Conservation (phyloP, 2,888 invertebrate species). For the Rotaria sp. region DNA sequence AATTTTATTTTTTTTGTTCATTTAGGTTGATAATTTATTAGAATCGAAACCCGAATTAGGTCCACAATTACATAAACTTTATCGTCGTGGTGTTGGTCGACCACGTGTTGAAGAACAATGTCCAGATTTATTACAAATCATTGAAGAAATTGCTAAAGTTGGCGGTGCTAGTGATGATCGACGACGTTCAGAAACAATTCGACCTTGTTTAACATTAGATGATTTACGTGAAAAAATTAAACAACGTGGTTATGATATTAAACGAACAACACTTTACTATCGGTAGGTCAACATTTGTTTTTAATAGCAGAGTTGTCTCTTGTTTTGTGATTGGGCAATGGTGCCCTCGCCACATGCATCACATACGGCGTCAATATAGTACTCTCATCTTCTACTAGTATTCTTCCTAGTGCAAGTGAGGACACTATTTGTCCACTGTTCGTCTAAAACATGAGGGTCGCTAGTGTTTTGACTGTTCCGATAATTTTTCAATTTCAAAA, state of each 20-base stretch:
- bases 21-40: conserved; percentile 2
- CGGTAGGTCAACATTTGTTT: neutral
- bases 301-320: neutral
- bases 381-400: too few species aligned
- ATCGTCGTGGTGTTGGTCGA: conserved; percentile 12
- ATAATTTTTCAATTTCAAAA: too few species aligned
- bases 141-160: conserved; percentile 27
- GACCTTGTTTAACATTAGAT: conserved; percentile 24
- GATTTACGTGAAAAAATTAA: conserved; percentile 22
- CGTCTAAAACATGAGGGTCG: too few species aligned
- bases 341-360: too few species aligned
- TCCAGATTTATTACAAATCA: conserved; percentile 21
- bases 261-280: conserved; percentile 29
- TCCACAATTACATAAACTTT: neutral
- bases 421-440: too few species aligned
- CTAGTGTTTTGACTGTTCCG: too few species aligned
- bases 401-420: too few species aligned
- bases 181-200: conserved; percentile 18
- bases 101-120: conserved; percentile 26
- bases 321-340: too few species aligned
- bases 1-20: neutral
- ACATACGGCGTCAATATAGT: too few species aligned
- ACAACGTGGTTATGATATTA: conserved; percentile 28
- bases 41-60: conserved; percentile 1
- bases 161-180: conserved; percentile 25